phyloP scores from a whole-genome alignment of 53 echinoderm and acorn worm genomes.

The Temnopleurus reevesii region DNA sequence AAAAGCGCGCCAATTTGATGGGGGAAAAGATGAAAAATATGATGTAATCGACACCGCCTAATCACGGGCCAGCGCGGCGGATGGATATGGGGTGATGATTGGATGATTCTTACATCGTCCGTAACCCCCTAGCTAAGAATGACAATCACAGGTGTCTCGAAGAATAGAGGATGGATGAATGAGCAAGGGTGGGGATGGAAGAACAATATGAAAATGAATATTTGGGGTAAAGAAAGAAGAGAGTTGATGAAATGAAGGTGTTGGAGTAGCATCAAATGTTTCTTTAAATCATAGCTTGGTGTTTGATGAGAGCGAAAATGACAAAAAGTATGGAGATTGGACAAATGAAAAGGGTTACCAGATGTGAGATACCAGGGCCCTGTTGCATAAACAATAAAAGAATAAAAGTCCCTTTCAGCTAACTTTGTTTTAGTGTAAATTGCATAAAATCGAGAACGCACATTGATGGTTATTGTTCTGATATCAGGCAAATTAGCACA shows the following conservation, averaged over 20 bases:
- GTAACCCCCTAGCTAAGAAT: slow-evolving; percentile 37
- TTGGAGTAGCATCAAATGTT: too few species aligned
- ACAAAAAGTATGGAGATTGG: too few species aligned
- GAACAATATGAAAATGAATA: background rate
- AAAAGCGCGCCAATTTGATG: slow-evolving; percentile 24
- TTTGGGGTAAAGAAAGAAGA: background rate
- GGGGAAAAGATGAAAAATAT: slow-evolving; percentile 43
- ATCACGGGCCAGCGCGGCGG: background rate
- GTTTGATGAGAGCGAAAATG: too few species aligned
- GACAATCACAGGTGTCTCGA: slow-evolving; percentile 40
- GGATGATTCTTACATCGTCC: slow-evolving; percentile 9
- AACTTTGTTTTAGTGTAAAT: too few species aligned
- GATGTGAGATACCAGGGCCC: too few species aligned
- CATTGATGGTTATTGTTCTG: too few species aligned
- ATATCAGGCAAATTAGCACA: too few species aligned
- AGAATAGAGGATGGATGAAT: background rate
- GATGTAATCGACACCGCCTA: slow-evolving; percentile 47
- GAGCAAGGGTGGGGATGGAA: background rate
- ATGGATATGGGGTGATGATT: slow-evolving; percentile 36
- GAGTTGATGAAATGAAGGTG: background rate
- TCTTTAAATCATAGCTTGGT: too few species aligned
- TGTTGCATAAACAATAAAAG: too few species aligned
- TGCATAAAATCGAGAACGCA: too few species aligned
- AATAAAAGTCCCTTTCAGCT: too few species aligned
- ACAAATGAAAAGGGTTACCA: too few species aligned